phyloP scores from a whole-genome alignment of 2,113 vertebrate species.

The Gadus chalcogrammus region DNA sequence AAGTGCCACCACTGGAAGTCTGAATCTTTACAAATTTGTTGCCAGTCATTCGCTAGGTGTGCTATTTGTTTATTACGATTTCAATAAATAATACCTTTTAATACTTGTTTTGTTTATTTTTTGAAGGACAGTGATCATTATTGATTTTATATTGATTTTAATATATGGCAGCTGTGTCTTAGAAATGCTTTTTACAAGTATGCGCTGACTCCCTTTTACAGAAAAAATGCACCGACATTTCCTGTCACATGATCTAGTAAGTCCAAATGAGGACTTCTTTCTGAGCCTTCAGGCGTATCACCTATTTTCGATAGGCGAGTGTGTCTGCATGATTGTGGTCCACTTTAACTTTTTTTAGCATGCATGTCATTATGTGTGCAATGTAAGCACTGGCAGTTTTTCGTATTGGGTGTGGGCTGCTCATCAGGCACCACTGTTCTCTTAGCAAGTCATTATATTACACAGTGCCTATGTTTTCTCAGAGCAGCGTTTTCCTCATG shows the following conservation, averaged over 20 bases:
- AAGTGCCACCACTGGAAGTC: too few relatives aligned
- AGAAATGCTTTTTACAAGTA: slow-evolving; percentile 21
- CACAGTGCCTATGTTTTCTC: slow-evolving; percentile 19
- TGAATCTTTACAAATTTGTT: too few relatives aligned
- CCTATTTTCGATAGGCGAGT: not conserved
- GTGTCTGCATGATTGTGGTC: not conserved
- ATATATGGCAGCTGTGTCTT: not conserved
- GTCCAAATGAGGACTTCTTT: slow-evolving; percentile 49
- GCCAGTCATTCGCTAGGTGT: too few relatives aligned
- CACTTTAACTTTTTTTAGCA: too few relatives aligned
- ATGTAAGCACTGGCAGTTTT: not conserved
- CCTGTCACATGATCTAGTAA: slow-evolving; percentile 43
- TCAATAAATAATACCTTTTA: too few relatives aligned
- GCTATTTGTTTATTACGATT: too few relatives aligned
- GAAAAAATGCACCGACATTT: slow-evolving; percentile 45
- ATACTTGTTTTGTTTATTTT: too few relatives aligned
- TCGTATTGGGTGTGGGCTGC: not conserved
- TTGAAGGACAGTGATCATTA: too few relatives aligned
- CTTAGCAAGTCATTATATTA: too few relatives aligned
- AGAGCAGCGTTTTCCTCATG: slow-evolving; percentile 9
- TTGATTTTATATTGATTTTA: too few relatives aligned
- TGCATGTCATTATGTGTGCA: too few relatives aligned
- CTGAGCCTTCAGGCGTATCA: slow-evolving; percentile 38
- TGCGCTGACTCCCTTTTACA: slow-evolving; percentile 39
- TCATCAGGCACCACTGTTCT: too few relatives aligned